These are phyloP conservation scores for Metopolophium dirhodum DNA, from an alignment of 1,140 invertebrate species.

Conservation along the genomic window DNA sequence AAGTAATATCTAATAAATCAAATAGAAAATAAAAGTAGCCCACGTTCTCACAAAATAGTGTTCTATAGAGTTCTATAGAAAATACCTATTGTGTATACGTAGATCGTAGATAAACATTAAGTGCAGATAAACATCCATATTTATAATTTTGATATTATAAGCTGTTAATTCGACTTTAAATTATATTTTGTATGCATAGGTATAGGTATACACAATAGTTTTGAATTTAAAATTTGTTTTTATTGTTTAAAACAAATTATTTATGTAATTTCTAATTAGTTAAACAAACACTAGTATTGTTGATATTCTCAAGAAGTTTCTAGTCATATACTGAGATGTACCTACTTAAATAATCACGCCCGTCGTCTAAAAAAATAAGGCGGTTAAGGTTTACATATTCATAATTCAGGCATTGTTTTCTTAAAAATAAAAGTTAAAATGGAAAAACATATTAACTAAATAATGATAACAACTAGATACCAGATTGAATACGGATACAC, in stretches of 20 bases:
- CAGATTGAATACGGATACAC: conserved; percentile 43
- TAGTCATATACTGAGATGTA: not conserved
- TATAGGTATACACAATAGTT: not conserved
- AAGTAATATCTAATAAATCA: not conserved
- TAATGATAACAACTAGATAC: not conserved
- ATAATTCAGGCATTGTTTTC: not conserved
- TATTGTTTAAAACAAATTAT: not conserved
- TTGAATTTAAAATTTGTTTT: not conserved
- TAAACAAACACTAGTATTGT: not conserved
- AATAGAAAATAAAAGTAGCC: not conserved
- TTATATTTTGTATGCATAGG: not conserved
- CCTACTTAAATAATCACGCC: not conserved
- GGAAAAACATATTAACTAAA: not conserved
- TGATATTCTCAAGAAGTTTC: not conserved
- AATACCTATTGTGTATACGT: not conserved
- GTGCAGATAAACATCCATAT: not conserved
- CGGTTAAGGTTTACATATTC: not conserved
- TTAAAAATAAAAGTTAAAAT: not conserved
- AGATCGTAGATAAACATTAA: not conserved
- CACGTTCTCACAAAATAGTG: not conserved
- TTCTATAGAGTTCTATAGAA: not conserved
- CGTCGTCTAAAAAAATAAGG: not conserved
- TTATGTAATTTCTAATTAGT: not conserved
- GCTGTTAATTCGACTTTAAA: not conserved
- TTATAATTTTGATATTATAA: not conserved